phyloP scores from a whole-genome alignment of 2,113 vertebrate genomes.

The Rana temporaria region DNA sequence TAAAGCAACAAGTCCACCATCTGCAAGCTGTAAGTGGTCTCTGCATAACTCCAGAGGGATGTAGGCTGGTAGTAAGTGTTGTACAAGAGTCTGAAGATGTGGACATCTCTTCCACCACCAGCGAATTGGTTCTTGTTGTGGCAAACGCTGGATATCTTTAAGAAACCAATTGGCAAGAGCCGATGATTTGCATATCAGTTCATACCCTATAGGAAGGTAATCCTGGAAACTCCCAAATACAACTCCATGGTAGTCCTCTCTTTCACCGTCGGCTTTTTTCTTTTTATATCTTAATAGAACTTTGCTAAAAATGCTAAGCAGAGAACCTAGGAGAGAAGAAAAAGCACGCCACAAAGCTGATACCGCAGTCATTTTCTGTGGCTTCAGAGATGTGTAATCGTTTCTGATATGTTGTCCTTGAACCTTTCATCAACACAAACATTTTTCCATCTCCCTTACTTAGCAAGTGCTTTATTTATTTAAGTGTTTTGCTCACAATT shows the following conservation, averaged over 20 bases:
- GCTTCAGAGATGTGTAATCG: neutral
- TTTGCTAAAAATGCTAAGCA: slow-evolving; percentile 48
- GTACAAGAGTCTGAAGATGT: slow-evolving; percentile 76
- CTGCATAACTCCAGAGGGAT: slow-evolving; percentile 68
- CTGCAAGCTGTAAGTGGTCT: slow-evolving; percentile 77
- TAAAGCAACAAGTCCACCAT: slow-evolving; percentile 78
- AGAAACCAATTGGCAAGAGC: slow-evolving; percentile 75
- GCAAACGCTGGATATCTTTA: slow-evolving; percentile 66
- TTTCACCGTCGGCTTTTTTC: slow-evolving; percentile 51
- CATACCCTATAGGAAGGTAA: slow-evolving; percentile 61
- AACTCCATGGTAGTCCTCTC: slow-evolving; percentile 52
- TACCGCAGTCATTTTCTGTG: slow-evolving; percentile 23
- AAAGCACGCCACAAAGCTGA: neutral
- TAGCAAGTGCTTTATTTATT: slow-evolving; percentile 56
- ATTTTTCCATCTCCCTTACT: slow-evolving; percentile 28
- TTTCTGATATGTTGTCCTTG: slow-evolving; percentile 10
- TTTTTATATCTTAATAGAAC: slow-evolving; percentile 26
- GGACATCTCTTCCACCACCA: slow-evolving; percentile 71
- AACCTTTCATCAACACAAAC: neutral
- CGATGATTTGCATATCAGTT: slow-evolving; percentile 77
- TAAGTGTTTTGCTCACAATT: slow-evolving; percentile 10
- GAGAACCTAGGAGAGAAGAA: neutral
- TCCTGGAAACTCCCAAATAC: slow-evolving; percentile 45
- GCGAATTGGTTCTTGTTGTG: slow-evolving; percentile 48
- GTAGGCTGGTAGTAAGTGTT: slow-evolving; percentile 63